Evolutionary conservation across 2,797 vertebrate species (phyloP).

Genomic region (Tangara arthus): DNA sequence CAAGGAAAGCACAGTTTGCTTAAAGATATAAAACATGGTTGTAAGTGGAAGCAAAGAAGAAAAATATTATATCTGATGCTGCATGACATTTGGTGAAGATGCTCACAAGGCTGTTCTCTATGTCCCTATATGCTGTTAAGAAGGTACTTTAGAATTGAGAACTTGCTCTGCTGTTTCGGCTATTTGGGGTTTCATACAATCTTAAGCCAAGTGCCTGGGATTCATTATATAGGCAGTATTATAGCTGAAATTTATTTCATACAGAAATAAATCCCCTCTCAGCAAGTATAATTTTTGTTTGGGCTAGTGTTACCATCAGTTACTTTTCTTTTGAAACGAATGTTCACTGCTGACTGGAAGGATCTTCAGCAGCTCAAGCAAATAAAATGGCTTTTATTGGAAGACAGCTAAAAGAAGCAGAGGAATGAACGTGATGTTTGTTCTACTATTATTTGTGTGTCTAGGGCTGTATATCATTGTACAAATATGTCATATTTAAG

Average conservation of each 20-base stretch:
- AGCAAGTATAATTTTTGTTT: not conserved
- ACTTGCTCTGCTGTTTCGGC: not conserved
- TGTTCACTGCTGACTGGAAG: not conserved
- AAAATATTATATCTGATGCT: not conserved
- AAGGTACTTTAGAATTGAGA: not conserved
- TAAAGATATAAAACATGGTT: not conserved
- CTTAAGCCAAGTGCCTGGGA: not conserved
- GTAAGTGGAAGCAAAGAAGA: not conserved
- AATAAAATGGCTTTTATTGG: not conserved
- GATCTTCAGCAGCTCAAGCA: not conserved
- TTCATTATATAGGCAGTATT: not conserved
- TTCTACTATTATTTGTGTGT: not conserved
- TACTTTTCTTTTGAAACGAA: slow-evolving; percentile 3
- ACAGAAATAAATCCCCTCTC: not conserved
- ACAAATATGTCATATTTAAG: not conserved
- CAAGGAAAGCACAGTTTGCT: not conserved
- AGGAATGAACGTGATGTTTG: not conserved
- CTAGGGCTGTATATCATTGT: not conserved
- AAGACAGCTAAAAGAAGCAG: not conserved
- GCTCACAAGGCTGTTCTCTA: not conserved
- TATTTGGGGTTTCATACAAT: not conserved
- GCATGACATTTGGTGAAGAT: not conserved
- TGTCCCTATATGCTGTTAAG: not conserved
- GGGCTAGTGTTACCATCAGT: not conserved
- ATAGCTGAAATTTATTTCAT: not conserved